Conservation (phyloP, 2,888 invertebrate genomes). For the Cephonodes hylas region DNA sequence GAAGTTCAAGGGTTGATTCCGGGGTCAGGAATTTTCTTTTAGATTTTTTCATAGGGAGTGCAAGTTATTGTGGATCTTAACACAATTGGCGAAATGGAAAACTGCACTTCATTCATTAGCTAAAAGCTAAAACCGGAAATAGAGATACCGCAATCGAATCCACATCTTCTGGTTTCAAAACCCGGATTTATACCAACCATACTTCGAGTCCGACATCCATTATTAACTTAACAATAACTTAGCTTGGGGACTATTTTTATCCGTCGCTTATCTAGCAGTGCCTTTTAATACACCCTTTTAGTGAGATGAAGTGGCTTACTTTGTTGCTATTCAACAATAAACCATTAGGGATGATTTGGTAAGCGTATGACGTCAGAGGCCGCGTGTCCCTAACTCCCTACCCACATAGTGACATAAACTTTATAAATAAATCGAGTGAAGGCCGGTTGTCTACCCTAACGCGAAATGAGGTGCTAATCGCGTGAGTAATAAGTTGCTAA, state of each 20-base stretch:
- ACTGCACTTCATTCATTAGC: too few species aligned
- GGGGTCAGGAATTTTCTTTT: too few species aligned
- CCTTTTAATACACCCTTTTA: neutral
- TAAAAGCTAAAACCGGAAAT: too few species aligned
- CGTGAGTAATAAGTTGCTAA: neutral
- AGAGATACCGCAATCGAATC: too few species aligned
- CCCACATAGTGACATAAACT: neutral
- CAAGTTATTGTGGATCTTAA: too few species aligned
- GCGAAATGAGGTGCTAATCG: conserved; percentile 21
- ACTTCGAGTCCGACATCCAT: too few species aligned
- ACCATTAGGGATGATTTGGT: neutral
- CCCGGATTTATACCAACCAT: too few species aligned
- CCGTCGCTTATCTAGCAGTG: neutral
- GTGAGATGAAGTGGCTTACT: neutral
- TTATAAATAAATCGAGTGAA: conserved; percentile 20
- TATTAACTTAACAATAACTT: too few species aligned
- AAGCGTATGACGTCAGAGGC: conserved; percentile 1
- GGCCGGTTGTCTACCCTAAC: conserved; percentile 23
- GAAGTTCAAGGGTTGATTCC: too few species aligned
- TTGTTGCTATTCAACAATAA: neutral
- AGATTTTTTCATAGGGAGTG: too few species aligned
- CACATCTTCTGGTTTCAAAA: too few species aligned
- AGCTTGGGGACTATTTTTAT: neutral
- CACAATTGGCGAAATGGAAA: too few species aligned
- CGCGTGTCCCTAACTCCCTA: neutral